phyloP scores from a whole-genome alignment of 1,140 invertebrate genomes.

The Heliothis subflexa region DNA sequence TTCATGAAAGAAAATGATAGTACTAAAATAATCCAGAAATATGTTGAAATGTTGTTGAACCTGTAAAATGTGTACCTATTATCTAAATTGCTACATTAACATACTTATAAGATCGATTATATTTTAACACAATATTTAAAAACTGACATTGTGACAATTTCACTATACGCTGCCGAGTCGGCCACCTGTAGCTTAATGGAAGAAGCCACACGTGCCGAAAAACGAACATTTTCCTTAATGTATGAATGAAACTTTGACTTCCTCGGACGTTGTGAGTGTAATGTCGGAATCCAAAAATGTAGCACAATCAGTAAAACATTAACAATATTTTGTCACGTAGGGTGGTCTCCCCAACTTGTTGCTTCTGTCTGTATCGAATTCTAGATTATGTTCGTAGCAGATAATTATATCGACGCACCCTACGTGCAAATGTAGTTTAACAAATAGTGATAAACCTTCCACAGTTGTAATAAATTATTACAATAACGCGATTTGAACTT shows the following conservation, averaged over 20 bases:
- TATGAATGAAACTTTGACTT: constrained; percentile 3
- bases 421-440: not conserved
- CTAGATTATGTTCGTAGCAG: not conserved
- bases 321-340: not conserved
- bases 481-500: too few relatives aligned
- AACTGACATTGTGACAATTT: not conserved
- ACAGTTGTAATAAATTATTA: too few relatives aligned
- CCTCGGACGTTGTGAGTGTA: too few relatives aligned
- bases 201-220: not conserved
- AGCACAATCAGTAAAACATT: not conserved
- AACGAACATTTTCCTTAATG: not conserved
- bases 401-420: not conserved
- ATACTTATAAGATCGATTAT: too few relatives aligned
- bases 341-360: not conserved
- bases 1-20: too few relatives aligned
- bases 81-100: too few relatives aligned
- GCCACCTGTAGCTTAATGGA: constrained; percentile 11
- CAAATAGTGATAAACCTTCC: too few relatives aligned
- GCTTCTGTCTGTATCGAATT: not conserved
- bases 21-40: too few relatives aligned
- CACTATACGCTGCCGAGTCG: not conserved
- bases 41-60: too few relatives aligned
- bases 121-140: too few relatives aligned
- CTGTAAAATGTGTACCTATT: too few relatives aligned
- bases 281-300: not conserved